A percentile compares a stretch with the other conserved stretches of the same genome.
Conservation (phyloP, 2,888 invertebrate genomes). For the Agonopterix heracliana region DNA sequence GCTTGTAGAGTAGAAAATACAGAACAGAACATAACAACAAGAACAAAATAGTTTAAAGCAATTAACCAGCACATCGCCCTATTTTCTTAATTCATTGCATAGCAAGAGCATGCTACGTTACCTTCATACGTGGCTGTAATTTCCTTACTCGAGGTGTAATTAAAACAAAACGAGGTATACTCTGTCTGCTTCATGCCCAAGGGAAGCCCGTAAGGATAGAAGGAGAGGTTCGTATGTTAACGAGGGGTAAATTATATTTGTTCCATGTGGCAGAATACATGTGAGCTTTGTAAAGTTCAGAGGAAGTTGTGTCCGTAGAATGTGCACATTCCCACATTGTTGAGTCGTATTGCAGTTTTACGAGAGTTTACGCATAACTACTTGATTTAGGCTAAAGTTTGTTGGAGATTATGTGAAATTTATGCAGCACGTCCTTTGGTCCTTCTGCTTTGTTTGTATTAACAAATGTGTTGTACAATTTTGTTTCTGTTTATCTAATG, state of each 20-base stretch:
- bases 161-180: conserved; percentile 53
- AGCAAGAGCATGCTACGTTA: neutral
- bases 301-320: conserved; percentile 11
- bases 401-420: conserved; percentile 5
- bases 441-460: neutral
- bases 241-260: conserved; percentile 54
- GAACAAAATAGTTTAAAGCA: neutral
- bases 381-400: conserved; percentile 17
- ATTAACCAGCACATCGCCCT: neutral
- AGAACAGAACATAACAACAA: no score
- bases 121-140: conserved; percentile 24
- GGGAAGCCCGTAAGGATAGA: conserved; percentile 10
- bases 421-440: neutral
- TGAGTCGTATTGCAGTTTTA: conserved; percentile 20
- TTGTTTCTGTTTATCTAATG: no score
- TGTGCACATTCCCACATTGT: conserved; percentile 15
- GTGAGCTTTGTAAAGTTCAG: conserved; percentile 24
- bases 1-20: no score
- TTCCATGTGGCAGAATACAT: conserved; percentile 40
- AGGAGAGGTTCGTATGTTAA: conserved; percentile 33
- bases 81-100: neutral
- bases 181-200: conserved; percentile 28
- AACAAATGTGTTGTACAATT: neutral
- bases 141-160: conserved; percentile 48
- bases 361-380: conserved; percentile 16